These are phyloP conservation scores for Corticium candelabrum DNA, from an alignment of 37 sponge, comb jelly and placozoan genomes.

Conservation along the genomic window DNA sequence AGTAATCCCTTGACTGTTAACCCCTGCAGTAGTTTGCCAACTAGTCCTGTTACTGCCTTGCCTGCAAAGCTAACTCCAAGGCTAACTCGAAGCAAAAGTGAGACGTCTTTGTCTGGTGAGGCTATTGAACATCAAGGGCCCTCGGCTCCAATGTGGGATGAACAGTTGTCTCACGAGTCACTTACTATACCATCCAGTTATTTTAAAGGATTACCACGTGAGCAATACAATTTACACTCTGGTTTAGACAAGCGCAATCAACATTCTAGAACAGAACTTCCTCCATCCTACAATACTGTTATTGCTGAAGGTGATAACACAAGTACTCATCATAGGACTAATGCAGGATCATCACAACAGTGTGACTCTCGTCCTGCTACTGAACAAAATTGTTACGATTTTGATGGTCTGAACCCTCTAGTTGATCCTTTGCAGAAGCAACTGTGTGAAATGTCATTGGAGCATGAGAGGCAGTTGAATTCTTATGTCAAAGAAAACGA, in stretches of 20 bases:
- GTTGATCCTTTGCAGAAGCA: neutral
- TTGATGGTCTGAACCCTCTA: neutral
- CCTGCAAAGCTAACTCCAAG: no score
- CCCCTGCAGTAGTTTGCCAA: no score
- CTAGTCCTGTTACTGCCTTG: no score
- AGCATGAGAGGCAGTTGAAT: no score
- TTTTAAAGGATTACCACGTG: no score
- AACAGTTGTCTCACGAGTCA: neutral
- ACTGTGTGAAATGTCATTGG: no score
- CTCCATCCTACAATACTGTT: neutral
- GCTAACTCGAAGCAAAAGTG: constrained; percentile 2
- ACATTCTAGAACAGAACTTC: neutral
- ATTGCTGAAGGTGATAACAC: neutral
- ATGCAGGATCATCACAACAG: neutral
- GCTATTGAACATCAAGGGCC: neutral
- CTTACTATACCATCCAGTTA: neutral
- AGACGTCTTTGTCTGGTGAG: neutral
- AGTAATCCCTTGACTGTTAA: no score
- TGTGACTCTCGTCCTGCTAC: no score
- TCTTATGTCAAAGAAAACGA: no score
- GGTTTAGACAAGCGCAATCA: neutral
- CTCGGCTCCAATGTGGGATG: neutral
- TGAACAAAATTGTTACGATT: no score
- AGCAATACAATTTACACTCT: no score
- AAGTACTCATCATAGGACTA: neutral